Conservation (phyloP, 2,888 invertebrate genomes). For the Lycia hirtaria region DNA sequence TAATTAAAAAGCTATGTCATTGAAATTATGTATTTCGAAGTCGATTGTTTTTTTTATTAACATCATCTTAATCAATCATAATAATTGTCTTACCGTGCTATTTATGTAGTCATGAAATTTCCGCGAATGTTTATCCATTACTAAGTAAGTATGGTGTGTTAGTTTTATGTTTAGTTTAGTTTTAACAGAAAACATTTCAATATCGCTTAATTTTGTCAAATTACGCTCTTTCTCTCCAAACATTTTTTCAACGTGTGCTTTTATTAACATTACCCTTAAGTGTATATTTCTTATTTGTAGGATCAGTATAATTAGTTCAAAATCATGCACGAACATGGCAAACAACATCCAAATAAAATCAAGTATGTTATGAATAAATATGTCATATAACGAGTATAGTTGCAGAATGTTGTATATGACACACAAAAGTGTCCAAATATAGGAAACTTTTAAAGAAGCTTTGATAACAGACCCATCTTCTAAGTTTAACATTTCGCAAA, state of each 20-base stretch:
- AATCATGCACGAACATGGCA: slow-evolving; percentile 51
- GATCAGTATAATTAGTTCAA: slow-evolving; percentile 58
- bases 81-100: slow-evolving; percentile 62
- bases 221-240: slow-evolving; percentile 38
- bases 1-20: too few relatives aligned
- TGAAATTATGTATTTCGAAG: too few relatives aligned
- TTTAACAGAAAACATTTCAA: slow-evolving; percentile 56
- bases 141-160: slow-evolving; percentile 62
- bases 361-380: neutral
- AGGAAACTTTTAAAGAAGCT: slow-evolving; percentile 36
- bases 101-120: slow-evolving; percentile 62
- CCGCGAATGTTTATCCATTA: slow-evolving; percentile 61
- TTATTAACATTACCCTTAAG: slow-evolving; percentile 55
- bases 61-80: too few relatives aligned
- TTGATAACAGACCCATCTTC: slow-evolving; percentile 44
- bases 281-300: slow-evolving; percentile 53
- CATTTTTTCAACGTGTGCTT: slow-evolving; percentile 57
- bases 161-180: slow-evolving; percentile 53
- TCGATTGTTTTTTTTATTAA: too few relatives aligned
- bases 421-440: slow-evolving; percentile 26
- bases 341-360: neutral
- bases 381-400: slow-evolving; percentile 10
- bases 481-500: slow-evolving; percentile 60
- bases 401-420: slow-evolving; percentile 49
- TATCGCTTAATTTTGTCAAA: slow-evolving; percentile 37